Evolutionary conservation across 2,888 invertebrate genomes (phyloP).

Genomic region (Carpatolechia fugitivella): DNA sequence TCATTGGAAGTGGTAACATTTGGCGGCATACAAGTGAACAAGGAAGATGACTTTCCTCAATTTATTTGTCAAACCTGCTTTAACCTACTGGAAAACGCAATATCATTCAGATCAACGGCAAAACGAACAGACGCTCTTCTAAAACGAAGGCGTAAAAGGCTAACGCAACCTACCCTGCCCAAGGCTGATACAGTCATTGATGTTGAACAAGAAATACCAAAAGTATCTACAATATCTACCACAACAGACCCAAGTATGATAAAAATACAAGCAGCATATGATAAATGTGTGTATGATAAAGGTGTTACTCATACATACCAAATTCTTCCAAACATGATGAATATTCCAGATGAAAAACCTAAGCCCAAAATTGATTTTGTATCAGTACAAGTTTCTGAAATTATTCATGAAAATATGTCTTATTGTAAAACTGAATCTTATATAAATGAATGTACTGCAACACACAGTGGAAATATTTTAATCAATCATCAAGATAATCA

Average conservation of each 20-base stretch:
- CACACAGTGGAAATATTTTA: neutral
- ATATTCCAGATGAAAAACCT: neutral
- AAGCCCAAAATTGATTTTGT: neutral
- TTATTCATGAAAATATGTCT: neutral
- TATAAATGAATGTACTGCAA: neutral
- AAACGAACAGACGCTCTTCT: conserved; percentile 5
- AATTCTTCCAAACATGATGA: neutral
- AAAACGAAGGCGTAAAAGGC: neutral
- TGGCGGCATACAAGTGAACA: neutral
- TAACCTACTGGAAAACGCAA: conserved; percentile 2
- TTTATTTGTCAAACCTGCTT: conserved; percentile 1
- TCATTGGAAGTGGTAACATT: neutral
- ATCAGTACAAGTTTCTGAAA: neutral
- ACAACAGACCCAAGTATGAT: conserved; percentile 1
- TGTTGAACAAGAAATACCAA: conserved; percentile 1
- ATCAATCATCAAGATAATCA: neutral
- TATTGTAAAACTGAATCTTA: neutral
- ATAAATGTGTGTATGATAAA: neutral
- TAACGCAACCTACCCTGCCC: neutral
- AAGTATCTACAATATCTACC: neutral
- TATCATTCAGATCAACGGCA: neutral
- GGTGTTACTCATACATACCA: neutral
- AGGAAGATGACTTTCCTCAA: conserved; percentile 5
- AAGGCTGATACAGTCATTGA: neutral
- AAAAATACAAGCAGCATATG: neutral